phyloP scores from a whole-genome alignment of 1,140 invertebrate species.

The Parapsyche elsis region DNA sequence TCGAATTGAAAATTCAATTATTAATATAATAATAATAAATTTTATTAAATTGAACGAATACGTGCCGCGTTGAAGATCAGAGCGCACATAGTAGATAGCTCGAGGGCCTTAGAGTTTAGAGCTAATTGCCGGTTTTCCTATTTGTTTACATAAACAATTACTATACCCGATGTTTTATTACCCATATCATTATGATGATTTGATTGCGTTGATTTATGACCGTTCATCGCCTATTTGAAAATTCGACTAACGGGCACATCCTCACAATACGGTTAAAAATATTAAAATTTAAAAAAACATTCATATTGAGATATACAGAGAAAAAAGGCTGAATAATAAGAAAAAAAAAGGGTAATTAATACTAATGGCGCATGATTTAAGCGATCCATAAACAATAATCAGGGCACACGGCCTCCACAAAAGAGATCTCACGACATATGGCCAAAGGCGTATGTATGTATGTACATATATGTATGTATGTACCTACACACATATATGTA shows the following conservation, averaged over 20 bases:
- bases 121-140: constrained; percentile 55
- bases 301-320: no score
- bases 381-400: constrained; percentile 49
- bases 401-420: constrained; percentile 31
- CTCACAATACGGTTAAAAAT: no score
- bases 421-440: constrained; percentile 37
- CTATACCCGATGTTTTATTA: constrained; percentile 48
- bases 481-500: neutral
- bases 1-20: no score
- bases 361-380: constrained; percentile 51
- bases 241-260: no score
- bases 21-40: constrained; percentile 4
- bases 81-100: no score
- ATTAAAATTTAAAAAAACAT: no score
- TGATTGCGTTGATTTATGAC: constrained; percentile 54
- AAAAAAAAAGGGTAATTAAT: constrained; percentile 42
- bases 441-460: constrained; percentile 23
- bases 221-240: neutral
- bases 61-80: neutral
- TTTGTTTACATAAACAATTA: constrained; percentile 57
- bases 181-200: constrained; percentile 50
- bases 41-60: constrained; percentile 12
- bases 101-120: constrained; percentile 45
- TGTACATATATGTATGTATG: constrained; percentile 21
- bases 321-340: no score